These are phyloP conservation scores for Mormyrops attenuatus DNA, from an alignment of 2,797 vertebrate genomes.

Conservation along the genomic window DNA sequence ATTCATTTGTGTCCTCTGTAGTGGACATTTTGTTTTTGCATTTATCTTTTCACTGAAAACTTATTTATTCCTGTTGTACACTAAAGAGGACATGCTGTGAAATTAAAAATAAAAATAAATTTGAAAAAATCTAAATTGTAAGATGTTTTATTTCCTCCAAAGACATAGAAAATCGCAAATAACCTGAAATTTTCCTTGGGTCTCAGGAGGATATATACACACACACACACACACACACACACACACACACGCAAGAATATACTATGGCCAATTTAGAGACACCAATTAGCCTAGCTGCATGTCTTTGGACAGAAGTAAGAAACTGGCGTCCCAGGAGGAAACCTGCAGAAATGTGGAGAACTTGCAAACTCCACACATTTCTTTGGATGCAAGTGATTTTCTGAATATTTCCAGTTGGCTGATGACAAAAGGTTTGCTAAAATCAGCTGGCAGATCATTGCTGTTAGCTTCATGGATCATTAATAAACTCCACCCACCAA, in stretches of 20 bases:
- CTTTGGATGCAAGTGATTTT: not conserved
- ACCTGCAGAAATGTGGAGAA: not conserved
- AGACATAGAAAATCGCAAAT: no score
- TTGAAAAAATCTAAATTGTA: no score
- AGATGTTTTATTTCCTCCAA: no score
- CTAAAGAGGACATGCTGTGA: no score
- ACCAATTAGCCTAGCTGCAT: not conserved
- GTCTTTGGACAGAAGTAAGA: not conserved
- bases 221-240: not conserved
- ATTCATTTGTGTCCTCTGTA: no score
- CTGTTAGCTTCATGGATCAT: not conserved
- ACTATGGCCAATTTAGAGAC: not conserved
- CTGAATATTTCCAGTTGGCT: not conserved
- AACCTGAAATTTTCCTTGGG: no score
- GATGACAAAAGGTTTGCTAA: not conserved
- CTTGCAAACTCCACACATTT: not conserved
- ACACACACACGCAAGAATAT: not conserved
- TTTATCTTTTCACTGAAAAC: no score
- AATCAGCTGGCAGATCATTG: not conserved
- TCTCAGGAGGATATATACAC: no score
- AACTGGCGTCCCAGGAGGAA: not conserved
- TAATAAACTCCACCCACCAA: not conserved
- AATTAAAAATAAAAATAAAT: no score
- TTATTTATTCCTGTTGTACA: no score
- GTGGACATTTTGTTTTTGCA: no score